Percentiles rank a stretch among this genome's conserved stretches.
Evolutionary conservation across 1,140 invertebrate species (phyloP).

Genomic region (Drosophila gunungcola): DNA sequence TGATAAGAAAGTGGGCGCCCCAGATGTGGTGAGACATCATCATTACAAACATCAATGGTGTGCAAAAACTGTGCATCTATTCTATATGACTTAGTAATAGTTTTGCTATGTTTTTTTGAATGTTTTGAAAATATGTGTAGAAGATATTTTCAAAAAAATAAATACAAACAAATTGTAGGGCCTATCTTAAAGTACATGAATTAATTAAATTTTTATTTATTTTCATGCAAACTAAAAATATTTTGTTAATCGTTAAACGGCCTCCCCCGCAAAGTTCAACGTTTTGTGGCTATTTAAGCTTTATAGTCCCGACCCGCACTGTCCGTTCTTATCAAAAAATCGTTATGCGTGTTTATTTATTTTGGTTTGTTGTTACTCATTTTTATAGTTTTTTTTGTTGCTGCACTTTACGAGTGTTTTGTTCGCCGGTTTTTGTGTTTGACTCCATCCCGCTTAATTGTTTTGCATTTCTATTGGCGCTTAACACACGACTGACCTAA

Average conservation of each 20-base stretch:
- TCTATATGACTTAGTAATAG: background rate
- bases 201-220: background rate
- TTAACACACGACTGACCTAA: conserved; percentile 34
- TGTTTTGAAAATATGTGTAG: background rate
- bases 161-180: too few species aligned
- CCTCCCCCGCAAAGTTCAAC: too few species aligned
- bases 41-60: conserved; percentile 4
- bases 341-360: conserved; percentile 37
- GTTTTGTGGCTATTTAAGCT: background rate
- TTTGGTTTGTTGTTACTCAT: conserved; percentile 4
- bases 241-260: conserved; percentile 3
- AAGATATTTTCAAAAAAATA: too few species aligned
- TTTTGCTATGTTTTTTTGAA: background rate
- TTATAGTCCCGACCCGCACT: conserved; percentile 5
- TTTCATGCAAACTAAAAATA: background rate
- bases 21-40: conserved; percentile 5
- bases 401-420: conserved; percentile 35
- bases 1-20: conserved; percentile 43
- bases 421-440: conserved; percentile 31
- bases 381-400: background rate
- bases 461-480: conserved; percentile 35
- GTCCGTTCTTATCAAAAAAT: conserved; percentile 45
- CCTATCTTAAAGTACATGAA: too few species aligned
- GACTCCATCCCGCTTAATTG: conserved; percentile 20
- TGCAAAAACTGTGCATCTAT: conserved; percentile 4